Conservation (phyloP, 2,113 vertebrate species). For the Brachypteracias leptosomus region DNA sequence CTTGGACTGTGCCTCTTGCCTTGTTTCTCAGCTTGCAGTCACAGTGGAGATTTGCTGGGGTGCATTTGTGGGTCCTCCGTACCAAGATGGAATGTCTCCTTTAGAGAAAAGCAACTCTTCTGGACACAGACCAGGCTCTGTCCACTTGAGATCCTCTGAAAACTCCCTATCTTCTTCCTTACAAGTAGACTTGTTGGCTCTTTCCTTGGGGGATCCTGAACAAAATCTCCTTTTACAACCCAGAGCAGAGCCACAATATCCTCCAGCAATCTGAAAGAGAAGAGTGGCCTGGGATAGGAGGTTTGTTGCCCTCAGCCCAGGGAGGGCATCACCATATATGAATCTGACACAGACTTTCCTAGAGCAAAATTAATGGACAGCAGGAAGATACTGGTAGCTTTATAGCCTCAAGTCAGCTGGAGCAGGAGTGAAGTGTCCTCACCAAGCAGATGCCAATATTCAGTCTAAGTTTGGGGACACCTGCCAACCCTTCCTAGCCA, state of each 20-base stretch:
- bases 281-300: background rate
- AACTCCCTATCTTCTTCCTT: background rate
- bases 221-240: background rate
- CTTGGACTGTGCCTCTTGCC: background rate
- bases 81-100: background rate
- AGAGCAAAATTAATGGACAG: background rate
- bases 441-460: background rate
- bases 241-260: background rate
- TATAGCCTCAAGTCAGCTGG: background rate
- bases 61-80: background rate
- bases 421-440: background rate
- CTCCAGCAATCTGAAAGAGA: background rate
- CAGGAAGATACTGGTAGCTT: background rate
- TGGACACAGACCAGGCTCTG: background rate
- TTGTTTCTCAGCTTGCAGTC: background rate
- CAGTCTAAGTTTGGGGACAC: background rate
- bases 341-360: background rate
- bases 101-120: background rate
- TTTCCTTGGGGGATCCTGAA: background rate
- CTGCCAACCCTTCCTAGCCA: background rate
- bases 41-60: accelerated
- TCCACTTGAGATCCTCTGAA: background rate
- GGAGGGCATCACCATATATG: background rate
- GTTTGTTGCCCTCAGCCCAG: background rate
- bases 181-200: background rate